Evolutionary conservation across 2,888 invertebrate genomes (phyloP).

Genomic region (Acronicta aceris): DNA sequence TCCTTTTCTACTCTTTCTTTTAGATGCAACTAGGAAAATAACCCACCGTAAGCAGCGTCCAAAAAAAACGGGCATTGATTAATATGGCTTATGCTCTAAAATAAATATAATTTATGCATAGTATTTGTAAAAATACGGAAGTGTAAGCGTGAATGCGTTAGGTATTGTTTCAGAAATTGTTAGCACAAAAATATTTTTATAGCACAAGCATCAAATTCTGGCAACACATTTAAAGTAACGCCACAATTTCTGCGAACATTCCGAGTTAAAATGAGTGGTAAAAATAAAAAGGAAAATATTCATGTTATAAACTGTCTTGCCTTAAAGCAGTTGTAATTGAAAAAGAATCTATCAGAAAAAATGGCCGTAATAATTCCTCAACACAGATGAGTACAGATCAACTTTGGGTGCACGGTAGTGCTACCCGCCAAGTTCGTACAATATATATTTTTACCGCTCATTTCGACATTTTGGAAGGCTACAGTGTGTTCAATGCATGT

Average conservation of each 20-base stretch:
- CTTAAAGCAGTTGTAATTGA: not conserved
- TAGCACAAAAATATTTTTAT: too few species aligned
- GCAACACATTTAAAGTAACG: too few species aligned
- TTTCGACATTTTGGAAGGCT: conserved; percentile 30
- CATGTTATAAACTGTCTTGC: too few species aligned
- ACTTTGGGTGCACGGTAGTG: conserved; percentile 3
- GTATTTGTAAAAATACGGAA: conserved; percentile 15
- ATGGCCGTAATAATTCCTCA: too few species aligned
- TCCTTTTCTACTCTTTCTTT: conserved; percentile 90
- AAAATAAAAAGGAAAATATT: too few species aligned
- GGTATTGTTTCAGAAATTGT: conserved; percentile 32
- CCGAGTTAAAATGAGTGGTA: conserved; percentile 16
- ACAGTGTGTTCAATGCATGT: conserved; percentile 50
- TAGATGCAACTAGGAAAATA: conserved; percentile 84
- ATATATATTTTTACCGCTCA: conserved; percentile 23
- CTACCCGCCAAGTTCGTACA: conserved; percentile 11
- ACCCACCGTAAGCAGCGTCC: conserved; percentile 89
- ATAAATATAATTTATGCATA: conserved; percentile 32
- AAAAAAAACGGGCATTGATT: conserved; percentile 74
- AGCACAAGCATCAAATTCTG: too few species aligned
- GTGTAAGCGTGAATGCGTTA: conserved; percentile 29
- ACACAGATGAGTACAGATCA: too few species aligned
- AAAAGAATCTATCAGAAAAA: not conserved
- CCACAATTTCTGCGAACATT: conserved; percentile 34
- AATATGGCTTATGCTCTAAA: conserved; percentile 49